Conservation (phyloP, 2,888 invertebrate genomes). For the Rhagonycha fulva region DNA sequence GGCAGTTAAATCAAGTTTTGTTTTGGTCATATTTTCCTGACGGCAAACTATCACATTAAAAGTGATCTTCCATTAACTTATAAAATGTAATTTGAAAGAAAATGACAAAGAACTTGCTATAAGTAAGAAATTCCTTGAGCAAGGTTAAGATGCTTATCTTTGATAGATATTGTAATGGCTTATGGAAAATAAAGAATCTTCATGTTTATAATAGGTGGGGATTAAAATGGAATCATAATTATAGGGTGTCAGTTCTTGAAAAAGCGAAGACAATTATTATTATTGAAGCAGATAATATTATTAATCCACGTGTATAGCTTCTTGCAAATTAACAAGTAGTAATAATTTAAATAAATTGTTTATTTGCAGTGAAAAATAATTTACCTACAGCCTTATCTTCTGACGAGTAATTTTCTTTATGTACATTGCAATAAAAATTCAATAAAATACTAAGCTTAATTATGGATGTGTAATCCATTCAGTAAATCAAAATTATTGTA, state of each 20-base stretch:
- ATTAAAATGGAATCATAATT: slow-evolving; percentile 33
- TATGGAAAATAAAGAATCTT: slow-evolving; percentile 29
- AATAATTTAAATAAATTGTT: background rate
- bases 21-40: background rate
- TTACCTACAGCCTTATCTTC: background rate
- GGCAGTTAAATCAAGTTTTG: background rate
- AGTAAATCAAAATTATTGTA: background rate
- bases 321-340: background rate
- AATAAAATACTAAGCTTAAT: background rate
- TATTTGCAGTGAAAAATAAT: background rate
- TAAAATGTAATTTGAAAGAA: background rate
- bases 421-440: background rate
- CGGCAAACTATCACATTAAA: background rate
- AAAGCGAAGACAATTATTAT: slow-evolving; percentile 30
- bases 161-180: slow-evolving; percentile 37
- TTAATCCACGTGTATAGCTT: background rate
- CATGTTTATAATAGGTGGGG: slow-evolving; percentile 27
- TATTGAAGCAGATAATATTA: background rate
- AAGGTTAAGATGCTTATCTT: slow-evolving; percentile 31
- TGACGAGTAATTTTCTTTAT: background rate
- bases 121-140: background rate
- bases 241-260: slow-evolving; percentile 27
- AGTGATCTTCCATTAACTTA: background rate
- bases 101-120: background rate
- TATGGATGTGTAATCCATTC: background rate